Conservation (phyloP, 2,797 vertebrate species). For the Hozukius guyotensis region DNA sequence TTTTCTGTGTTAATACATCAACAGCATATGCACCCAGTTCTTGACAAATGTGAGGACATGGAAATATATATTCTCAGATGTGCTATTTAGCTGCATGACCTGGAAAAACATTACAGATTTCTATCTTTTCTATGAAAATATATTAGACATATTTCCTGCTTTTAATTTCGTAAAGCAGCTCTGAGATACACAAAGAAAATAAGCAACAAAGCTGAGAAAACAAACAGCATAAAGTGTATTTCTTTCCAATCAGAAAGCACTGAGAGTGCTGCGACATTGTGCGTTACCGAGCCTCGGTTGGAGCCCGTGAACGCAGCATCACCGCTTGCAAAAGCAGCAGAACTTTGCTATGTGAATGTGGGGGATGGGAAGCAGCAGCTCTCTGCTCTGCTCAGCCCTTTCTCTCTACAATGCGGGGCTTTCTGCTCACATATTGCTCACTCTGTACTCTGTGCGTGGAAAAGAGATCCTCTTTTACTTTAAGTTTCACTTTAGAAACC, state of each 20-base stretch:
- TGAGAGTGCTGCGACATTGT: constrained; percentile 36
- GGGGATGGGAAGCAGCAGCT: constrained; percentile 84
- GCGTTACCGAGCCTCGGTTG: constrained; percentile 47
- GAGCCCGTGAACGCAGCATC: constrained; percentile 71
- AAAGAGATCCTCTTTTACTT: constrained; percentile 57
- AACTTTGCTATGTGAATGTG: constrained; percentile 87
- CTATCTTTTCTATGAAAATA: background rate
- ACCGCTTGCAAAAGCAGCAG: constrained; percentile 85
- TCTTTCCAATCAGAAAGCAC: constrained; percentile 6
- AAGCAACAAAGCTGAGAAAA: background rate
- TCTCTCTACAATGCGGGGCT: constrained; percentile 80
- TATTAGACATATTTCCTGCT: background rate
- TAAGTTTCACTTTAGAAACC: constrained; percentile 47
- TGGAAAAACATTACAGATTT: background rate
- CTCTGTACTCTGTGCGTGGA: constrained; percentile 53
- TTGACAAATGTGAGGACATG: background rate
- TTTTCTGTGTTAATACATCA: background rate
- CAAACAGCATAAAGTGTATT: background rate
- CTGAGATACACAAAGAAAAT: background rate
- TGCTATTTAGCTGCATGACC: background rate
- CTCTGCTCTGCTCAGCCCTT: constrained; percentile 76
- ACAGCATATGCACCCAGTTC: background rate
- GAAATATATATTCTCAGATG: background rate
- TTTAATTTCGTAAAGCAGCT: background rate
- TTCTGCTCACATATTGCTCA: constrained; percentile 72